These are phyloP conservation scores for Zaprionus lachaisei DNA, from an alignment of 1,140 invertebrate genomes.

Conservation along the genomic window DNA sequence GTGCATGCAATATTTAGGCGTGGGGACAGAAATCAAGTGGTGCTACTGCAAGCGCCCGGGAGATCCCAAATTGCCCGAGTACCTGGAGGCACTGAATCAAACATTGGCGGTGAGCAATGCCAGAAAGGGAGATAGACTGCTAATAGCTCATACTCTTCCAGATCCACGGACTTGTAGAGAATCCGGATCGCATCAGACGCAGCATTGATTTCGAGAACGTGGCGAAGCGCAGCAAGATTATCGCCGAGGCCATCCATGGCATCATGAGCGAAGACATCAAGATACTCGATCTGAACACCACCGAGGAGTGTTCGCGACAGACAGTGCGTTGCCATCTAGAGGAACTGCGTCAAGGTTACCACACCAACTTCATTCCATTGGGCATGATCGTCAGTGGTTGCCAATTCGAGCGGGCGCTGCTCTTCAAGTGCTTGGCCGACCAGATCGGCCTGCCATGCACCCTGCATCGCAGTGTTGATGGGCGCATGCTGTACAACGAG, in stretches of 20 bases:
- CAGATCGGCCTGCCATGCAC: slow-evolving; percentile 86
- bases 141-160: neutral
- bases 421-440: slow-evolving; percentile 89
- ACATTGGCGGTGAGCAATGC: slow-evolving; percentile 52
- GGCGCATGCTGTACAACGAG: slow-evolving; percentile 87
- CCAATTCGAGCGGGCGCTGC: slow-evolving; percentile 87
- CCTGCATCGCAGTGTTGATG: slow-evolving; percentile 85
- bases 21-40: slow-evolving; percentile 44
- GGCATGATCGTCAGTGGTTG: slow-evolving; percentile 87
- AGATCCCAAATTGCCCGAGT: slow-evolving; percentile 55
- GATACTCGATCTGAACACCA: slow-evolving; percentile 65
- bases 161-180: slow-evolving; percentile 64
- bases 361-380: slow-evolving; percentile 86
- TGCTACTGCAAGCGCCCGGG: slow-evolving; percentile 70
- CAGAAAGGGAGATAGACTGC: neutral
- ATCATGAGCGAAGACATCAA: slow-evolving; percentile 59
- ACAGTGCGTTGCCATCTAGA: slow-evolving; percentile 84
- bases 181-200: slow-evolving; percentile 62
- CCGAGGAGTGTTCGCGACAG: slow-evolving; percentile 83
- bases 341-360: slow-evolving; percentile 66
- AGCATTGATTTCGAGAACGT: slow-evolving; percentile 77
- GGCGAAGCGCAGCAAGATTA: slow-evolving; percentile 61
- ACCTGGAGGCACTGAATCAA: slow-evolving; percentile 59
- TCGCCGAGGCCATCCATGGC: slow-evolving; percentile 65
- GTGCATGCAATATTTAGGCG: slow-evolving; percentile 17